A percentile compares a stretch with the other conserved stretches of the same genome.
phyloP scores from a whole-genome alignment of 2,797 vertebrate species.

The Sebastes nivosus region DNA sequence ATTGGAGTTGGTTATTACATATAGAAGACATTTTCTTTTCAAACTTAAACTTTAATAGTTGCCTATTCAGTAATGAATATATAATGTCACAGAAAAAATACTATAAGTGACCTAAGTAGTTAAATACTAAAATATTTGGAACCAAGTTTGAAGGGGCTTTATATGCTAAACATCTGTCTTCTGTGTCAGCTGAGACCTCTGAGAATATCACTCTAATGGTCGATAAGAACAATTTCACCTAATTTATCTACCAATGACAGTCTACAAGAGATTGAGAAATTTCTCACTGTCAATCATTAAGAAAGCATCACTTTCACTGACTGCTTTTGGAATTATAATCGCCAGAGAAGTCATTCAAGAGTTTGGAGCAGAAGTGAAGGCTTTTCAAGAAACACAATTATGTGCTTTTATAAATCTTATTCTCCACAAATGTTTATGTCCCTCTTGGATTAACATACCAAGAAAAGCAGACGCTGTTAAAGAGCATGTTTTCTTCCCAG shows the following conservation, averaged over 20 bases:
- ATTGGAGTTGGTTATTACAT: no score
- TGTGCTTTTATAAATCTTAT: conserved; percentile 52
- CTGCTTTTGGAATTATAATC: conserved; percentile 43
- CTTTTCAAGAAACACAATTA: conserved; percentile 41
- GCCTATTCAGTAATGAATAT: background rate
- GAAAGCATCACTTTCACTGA: conserved; percentile 32
- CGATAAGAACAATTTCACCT: background rate
- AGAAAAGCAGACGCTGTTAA: conserved; percentile 23
- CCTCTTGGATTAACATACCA: conserved; percentile 47
- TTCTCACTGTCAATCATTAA: conserved; percentile 26
- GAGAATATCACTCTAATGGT: background rate
- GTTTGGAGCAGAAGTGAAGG: conserved; percentile 33
- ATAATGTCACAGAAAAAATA: background rate
- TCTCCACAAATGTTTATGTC: conserved; percentile 35
- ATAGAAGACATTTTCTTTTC: no score
- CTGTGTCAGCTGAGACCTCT: background rate
- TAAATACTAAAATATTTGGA: background rate
- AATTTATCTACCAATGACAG: background rate
- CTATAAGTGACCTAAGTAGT: background rate
- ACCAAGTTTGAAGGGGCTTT: background rate
- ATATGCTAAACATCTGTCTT: background rate
- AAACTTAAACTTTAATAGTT: background rate
- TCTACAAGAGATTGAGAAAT: background rate
- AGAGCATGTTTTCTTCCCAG: conserved; percentile 43
- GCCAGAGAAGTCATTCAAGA: conserved; percentile 30